phyloP scores from a whole-genome alignment of 2,113 vertebrate species.

The Fukomys damarensis region DNA sequence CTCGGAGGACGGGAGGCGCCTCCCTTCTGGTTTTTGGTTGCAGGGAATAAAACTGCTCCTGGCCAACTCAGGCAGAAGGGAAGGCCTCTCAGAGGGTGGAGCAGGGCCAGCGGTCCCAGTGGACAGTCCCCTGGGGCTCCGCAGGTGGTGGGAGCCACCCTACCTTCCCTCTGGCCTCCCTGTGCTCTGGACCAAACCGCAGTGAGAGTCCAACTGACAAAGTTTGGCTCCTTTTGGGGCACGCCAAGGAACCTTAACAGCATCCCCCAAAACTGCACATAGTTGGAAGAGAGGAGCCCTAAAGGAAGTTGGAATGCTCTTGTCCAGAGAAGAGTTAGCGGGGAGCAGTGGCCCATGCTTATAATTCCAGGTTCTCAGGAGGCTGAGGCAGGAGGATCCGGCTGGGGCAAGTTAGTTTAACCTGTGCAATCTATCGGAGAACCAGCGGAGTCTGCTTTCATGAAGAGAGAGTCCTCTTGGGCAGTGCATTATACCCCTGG shows the following conservation, averaged over 20 bases:
- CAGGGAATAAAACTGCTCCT: background rate
- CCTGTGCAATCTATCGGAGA: background rate
- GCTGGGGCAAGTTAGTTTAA: background rate
- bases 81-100: background rate
- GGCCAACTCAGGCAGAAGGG: background rate
- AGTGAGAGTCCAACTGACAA: background rate
- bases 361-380: background rate
- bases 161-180: background rate
- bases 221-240: rapidly evolving
- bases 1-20: rapidly evolving
- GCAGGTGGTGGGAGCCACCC: too few relatives aligned
- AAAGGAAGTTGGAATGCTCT: background rate
- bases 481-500: too few relatives aligned
- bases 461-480: background rate
- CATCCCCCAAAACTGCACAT: background rate
- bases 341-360: background rate
- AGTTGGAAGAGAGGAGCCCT: background rate
- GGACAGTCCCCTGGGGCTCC: background rate
- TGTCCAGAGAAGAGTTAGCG: background rate
- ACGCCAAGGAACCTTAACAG: background rate
- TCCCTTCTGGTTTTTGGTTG: background rate
- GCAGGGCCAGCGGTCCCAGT: background rate
- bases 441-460: background rate
- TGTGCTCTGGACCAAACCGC: background rate
- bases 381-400: background rate